phyloP scores from a whole-genome alignment of 2,113 vertebrate genomes.

The Carassius carassius region DNA sequence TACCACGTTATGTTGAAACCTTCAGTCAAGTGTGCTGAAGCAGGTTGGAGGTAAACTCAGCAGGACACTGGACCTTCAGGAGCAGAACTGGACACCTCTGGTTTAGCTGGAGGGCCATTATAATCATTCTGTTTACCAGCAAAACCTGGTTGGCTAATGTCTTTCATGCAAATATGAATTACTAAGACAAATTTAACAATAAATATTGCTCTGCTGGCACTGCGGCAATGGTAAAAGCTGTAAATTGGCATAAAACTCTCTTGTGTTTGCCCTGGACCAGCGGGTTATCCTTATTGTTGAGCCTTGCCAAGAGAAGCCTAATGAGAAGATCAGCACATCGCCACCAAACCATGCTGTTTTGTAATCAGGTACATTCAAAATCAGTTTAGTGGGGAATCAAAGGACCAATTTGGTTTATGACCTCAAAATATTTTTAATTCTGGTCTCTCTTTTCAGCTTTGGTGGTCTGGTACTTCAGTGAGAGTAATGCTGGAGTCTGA shows the following conservation, averaged over 20 bases:
- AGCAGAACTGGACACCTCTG: neutral
- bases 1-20: no score
- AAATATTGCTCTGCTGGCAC: neutral
- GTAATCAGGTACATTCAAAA: neutral
- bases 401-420: neutral
- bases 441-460: neutral
- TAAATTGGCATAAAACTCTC: neutral
- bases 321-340: neutral
- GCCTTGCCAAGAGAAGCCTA: slow-evolving; percentile 2
- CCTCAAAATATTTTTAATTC: neutral
- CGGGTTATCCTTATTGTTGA: neutral
- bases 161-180: neutral
- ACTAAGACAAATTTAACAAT: neutral
- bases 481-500: neutral
- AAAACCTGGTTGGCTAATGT: neutral
- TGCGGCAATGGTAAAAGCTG: neutral
- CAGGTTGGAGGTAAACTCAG: neutral
- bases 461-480: slow-evolving; percentile 2
- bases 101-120: neutral
- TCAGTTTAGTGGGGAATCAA: neutral
- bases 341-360: neutral
- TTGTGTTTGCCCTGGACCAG: neutral
- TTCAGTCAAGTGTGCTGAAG: neutral
- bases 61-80: neutral
- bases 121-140: neutral